A percentile compares a stretch with the other conserved stretches of the same genome.
These are phyloP conservation scores for Deroptyus accipitrinus DNA, from an alignment of 2,113 vertebrate genomes.

Conservation along the genomic window DNA sequence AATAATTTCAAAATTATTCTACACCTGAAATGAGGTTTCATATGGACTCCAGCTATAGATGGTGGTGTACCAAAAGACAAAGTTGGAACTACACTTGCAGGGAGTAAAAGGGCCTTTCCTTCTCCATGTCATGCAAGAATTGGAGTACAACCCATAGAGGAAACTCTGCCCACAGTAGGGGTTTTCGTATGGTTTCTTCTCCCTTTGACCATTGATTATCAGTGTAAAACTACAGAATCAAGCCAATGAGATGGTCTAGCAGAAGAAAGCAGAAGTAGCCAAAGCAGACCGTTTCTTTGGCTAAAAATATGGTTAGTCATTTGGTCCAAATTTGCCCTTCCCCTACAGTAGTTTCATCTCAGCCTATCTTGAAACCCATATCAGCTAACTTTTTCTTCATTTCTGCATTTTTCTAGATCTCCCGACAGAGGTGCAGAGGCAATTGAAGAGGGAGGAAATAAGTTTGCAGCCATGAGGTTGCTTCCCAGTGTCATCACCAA, in stretches of 20 bases:
- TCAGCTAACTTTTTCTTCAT: not conserved
- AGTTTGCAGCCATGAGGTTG: not conserved
- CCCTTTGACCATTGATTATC: not conserved
- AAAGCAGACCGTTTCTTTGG: not conserved
- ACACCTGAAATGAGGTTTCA: not conserved
- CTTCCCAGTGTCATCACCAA: not conserved
- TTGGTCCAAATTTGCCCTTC: not conserved
- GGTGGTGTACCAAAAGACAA: not conserved
- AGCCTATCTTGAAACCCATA: not conserved
- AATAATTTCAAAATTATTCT: not conserved
- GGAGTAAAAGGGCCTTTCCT: not conserved
- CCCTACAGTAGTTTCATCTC: not conserved
- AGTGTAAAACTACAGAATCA: not conserved
- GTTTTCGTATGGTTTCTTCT: not conserved
- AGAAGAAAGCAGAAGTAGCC: not conserved
- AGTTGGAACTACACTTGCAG: not conserved
- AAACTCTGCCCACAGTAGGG: not conserved
- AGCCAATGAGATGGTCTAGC: not conserved
- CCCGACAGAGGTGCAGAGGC: not conserved
- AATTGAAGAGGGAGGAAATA: not conserved
- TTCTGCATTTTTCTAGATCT: not conserved
- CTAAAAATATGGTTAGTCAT: not conserved
- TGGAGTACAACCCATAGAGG: not conserved
- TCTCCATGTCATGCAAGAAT: not conserved
- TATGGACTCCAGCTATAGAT: not conserved